Evolutionary conservation across 2,113 vertebrate genomes (phyloP).

Genomic region (Psephotus haematonotus): DNA sequence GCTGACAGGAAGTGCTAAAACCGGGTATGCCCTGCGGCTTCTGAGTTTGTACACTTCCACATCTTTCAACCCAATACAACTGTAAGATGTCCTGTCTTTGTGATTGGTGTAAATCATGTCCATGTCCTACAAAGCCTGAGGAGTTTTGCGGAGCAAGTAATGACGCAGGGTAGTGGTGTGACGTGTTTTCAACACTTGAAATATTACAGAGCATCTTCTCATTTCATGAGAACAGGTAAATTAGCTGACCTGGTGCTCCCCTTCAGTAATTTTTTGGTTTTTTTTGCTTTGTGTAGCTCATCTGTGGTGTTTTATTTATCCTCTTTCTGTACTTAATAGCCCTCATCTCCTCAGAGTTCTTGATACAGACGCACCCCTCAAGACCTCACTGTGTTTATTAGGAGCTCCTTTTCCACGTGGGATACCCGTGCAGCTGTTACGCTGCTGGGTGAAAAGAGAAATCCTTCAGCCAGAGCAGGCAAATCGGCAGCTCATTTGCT

Average conservation of each 20-base stretch:
- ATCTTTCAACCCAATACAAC: neutral
- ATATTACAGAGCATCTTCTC: rapidly evolving
- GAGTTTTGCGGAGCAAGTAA: neutral
- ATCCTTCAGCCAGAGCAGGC: neutral
- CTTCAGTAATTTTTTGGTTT: neutral
- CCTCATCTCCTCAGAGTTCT: neutral
- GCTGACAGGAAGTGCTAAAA: neutral
- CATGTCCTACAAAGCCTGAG: neutral
- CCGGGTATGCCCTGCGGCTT: neutral
- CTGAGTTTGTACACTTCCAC: neutral
- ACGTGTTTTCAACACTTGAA: neutral
- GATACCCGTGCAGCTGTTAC: neutral
- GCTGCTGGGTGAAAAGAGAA: neutral
- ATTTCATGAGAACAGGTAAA: neutral
- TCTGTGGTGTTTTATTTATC: neutral
- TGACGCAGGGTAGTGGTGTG: rapidly evolving
- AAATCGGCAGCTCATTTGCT: neutral
- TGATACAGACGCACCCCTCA: rapidly evolving
- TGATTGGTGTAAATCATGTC: neutral
- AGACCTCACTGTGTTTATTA: neutral
- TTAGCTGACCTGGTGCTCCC: neutral
- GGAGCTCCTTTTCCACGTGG: neutral
- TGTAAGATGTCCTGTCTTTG: neutral
- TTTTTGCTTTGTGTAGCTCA: neutral
- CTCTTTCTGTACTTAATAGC: neutral